phyloP scores from a whole-genome alignment of 1,140 invertebrate species.

The Monomorium pharaonis region DNA sequence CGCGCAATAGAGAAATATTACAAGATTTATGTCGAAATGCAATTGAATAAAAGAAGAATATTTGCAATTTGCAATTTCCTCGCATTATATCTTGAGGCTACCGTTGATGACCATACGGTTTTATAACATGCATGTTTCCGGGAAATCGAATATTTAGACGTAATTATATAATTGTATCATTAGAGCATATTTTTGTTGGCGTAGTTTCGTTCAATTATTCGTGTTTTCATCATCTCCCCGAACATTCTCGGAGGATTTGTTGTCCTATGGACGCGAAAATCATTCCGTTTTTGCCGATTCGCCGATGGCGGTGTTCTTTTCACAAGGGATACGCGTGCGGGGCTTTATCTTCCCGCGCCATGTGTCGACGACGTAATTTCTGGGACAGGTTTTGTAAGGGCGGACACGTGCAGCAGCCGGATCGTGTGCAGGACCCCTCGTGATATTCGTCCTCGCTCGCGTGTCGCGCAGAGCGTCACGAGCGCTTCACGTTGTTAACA shows the following conservation, averaged over 20 bases:
- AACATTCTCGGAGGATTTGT: neutral
- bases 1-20: neutral
- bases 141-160: neutral
- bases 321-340: slow-evolving; percentile 38
- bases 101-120: neutral
- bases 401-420: slow-evolving; percentile 47
- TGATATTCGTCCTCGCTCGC: neutral
- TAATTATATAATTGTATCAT: neutral
- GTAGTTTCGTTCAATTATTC: neutral
- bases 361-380: slow-evolving; percentile 31
- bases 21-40: neutral
- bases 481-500: neutral
- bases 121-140: neutral
- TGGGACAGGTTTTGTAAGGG: slow-evolving; percentile 56
- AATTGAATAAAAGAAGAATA: neutral
- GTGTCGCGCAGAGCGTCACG: neutral
- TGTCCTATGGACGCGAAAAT: neutral
- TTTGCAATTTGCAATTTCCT: neutral
- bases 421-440: slow-evolving; percentile 17
- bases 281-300: slow-evolving; percentile 35
- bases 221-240: neutral
- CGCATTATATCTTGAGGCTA: neutral
- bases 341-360: slow-evolving; percentile 59
- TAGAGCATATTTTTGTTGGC: neutral
- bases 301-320: slow-evolving; percentile 54